Evolutionary conservation across 1,140 invertebrate genomes (phyloP).

Genomic region (Panulirus ornatus): DNA sequence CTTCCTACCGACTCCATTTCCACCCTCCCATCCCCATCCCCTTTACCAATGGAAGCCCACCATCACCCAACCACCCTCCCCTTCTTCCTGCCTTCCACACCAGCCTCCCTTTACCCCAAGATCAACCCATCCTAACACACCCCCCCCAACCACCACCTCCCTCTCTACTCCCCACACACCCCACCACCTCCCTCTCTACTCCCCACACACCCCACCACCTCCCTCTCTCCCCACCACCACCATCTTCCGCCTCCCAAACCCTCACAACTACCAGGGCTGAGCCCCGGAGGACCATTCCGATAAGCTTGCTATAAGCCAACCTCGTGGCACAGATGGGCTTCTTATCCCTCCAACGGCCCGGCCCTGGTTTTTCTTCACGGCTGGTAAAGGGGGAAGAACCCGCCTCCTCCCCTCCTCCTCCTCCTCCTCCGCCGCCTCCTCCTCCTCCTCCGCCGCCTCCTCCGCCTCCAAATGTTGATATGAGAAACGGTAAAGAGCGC

Average conservation of each 20-base stretch:
- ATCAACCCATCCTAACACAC: no score
- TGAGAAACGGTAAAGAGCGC: not conserved
- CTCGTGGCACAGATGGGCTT: not conserved
- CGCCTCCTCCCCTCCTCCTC: no score
- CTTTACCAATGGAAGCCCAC: no score
- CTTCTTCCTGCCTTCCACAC: no score
- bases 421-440: no score
- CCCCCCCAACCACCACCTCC: no score
- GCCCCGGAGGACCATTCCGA: constrained; percentile 12
- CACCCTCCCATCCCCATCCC: no score
- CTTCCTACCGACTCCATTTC: not conserved
- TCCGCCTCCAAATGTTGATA: not conserved
- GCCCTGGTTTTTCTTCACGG: not conserved
- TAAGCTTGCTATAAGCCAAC: constrained; percentile 6
- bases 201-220: not conserved
- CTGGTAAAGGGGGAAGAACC: not conserved
- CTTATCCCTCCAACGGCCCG: not conserved
- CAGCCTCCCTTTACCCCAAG: no score
- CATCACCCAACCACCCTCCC: not conserved
- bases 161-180: not conserved
- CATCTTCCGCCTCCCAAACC: no score
- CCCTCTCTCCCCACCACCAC: not conserved
- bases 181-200: not conserved
- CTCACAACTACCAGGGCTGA: no score
- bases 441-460: no score